Base-by-base conservation (phyloP, 2,888 invertebrate species). In the Drosophila atripex region DNA sequence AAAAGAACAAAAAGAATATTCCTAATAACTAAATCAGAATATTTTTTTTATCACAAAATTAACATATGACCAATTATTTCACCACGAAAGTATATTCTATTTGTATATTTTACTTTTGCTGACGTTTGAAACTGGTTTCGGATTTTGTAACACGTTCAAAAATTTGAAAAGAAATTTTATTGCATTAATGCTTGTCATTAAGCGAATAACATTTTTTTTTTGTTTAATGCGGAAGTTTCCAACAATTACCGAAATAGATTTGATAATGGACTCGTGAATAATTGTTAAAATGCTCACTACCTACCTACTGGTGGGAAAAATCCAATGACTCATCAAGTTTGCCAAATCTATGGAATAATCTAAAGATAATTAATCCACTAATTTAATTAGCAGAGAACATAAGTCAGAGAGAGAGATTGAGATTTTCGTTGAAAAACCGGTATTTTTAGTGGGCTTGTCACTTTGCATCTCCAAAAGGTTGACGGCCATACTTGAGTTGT, bases 401-500 rank as follows among this genome's bases (percentile, higher is more conserved):
- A 9, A 12, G 12, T n/a, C 18, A 45, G 43, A 23, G 16, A 18
- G 38, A 18, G 7, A 32, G 8, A 18, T 35, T n/a, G n/a, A n/a
- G n/a, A n/a, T n/a, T n/a, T 11, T 12, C 18, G 25, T 6, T 2
- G 18, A 14, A 39, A 68, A 47, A 50, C 49, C 18, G 25, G 49
- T 68, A 9, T 60, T 61, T 60, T 57, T 16, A 56, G 52, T 21
- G 39, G 28, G 39, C 39, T 21, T 39, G 52, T 57, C 39, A 16
- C 16, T 18, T 30, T 18, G 49, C 11, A 28, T n/a, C 28, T 21
- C 35, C 39, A 39, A 61, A 39, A 57, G 28, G 57, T 57, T 57
- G 57, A 54, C 55, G 54, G 39, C 57, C 39, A 57, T 16, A 61
- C 60, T 61, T 32, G 39, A 61, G 28, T 11, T 23, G 46, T 61